Evolutionary conservation across 1,140 invertebrate species (phyloP).

Genomic region (Tribolium madens): DNA sequence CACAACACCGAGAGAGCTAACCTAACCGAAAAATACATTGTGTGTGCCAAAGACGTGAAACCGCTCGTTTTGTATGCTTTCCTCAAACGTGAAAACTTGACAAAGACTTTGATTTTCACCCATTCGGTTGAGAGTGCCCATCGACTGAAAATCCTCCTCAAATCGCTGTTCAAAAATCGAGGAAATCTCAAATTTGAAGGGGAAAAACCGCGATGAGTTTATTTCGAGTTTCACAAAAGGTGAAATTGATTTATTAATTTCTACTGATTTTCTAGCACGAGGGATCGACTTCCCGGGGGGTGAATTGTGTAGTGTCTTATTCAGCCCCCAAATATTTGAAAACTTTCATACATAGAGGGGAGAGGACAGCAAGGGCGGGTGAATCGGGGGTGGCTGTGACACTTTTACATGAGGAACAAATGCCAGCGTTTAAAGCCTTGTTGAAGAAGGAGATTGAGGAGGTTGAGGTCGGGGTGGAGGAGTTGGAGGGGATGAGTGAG

Average conservation of each 20-base stretch:
- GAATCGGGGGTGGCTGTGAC: constrained; percentile 85
- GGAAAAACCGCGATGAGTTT: constrained; percentile 73
- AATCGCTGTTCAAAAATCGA: constrained; percentile 68
- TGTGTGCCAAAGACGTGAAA: constrained; percentile 79
- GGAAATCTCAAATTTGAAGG: constrained; percentile 77
- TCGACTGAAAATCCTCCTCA: constrained; percentile 67
- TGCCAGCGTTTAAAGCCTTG: constrained; percentile 60
- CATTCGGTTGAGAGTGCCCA: constrained; percentile 85
- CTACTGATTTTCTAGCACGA: constrained; percentile 92
- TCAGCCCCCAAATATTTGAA: constrained; percentile 88
- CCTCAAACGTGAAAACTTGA: constrained; percentile 75
- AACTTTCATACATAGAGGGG: constrained; percentile 93
- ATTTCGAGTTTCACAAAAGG: constrained; percentile 81
- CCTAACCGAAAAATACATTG: constrained; percentile 81
- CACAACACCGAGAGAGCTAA: constrained; percentile 85
- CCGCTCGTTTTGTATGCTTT: constrained; percentile 86
- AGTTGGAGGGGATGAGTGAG: constrained; percentile 64
- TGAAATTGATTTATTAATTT: constrained; percentile 88
- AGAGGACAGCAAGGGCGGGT: constrained; percentile 93
- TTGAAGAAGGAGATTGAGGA: constrained; percentile 59
- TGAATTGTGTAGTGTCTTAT: constrained; percentile 94
- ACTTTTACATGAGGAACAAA: constrained; percentile 77
- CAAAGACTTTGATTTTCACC: constrained; percentile 88
- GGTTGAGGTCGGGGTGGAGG: constrained; percentile 62
- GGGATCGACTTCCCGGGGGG: constrained; percentile 92